Evolutionary conservation across 1,140 invertebrate genomes (phyloP).

Genomic region (Condylostylus longicornis): DNA sequence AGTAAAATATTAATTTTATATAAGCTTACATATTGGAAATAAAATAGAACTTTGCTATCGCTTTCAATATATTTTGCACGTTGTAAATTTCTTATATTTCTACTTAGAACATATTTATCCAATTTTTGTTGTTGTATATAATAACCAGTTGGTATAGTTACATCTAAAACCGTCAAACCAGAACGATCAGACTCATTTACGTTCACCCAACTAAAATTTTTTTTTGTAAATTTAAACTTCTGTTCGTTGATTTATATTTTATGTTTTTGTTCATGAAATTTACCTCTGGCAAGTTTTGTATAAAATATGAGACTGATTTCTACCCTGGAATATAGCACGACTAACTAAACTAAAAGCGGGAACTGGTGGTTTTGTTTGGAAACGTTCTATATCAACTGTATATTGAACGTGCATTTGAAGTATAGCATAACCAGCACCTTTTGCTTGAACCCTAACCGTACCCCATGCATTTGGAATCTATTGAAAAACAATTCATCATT

Average conservation of each 20-base stretch:
- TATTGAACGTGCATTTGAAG: slow-evolving; percentile 89
- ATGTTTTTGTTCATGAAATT: slow-evolving; percentile 4
- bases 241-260: not conserved
- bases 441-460: slow-evolving; percentile 75
- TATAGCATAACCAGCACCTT: slow-evolving; percentile 81
- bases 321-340: slow-evolving; percentile 60
- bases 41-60: slow-evolving; percentile 79
- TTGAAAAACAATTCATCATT: slow-evolving; percentile 9
- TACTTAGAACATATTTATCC: slow-evolving; percentile 63
- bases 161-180: slow-evolving; percentile 85
- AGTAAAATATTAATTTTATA: too few species aligned
- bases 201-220: slow-evolving; percentile 55
- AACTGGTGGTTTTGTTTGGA: slow-evolving; percentile 71
- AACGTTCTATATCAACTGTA: slow-evolving; percentile 76
- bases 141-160: slow-evolving; percentile 85
- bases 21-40: slow-evolving; percentile 86
- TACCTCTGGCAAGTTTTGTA: slow-evolving; percentile 70
- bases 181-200: slow-evolving; percentile 60
- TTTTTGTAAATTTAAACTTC: not conserved
- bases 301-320: slow-evolving; percentile 85
- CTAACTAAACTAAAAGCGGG: slow-evolving; percentile 58
- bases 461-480: slow-evolving; percentile 85
- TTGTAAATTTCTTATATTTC: slow-evolving; percentile 60
- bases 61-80: slow-evolving; percentile 60
- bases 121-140: slow-evolving; percentile 81